A percentile compares a stretch with the other conserved stretches of the same genome.
phyloP scores from a whole-genome alignment of 1,140 invertebrate genomes.

The Homalodisca vitripennis region DNA sequence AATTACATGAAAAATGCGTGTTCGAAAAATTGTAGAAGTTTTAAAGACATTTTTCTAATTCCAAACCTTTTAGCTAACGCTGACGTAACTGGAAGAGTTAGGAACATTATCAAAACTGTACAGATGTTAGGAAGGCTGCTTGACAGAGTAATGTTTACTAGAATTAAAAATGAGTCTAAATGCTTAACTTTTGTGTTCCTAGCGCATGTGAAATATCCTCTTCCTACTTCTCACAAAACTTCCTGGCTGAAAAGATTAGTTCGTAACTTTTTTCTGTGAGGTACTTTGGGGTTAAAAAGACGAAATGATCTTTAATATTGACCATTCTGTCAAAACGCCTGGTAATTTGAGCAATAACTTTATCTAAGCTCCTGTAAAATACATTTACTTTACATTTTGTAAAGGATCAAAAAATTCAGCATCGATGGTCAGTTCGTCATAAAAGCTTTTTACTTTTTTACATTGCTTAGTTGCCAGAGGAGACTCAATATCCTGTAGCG shows the following conservation, averaged over 20 bases:
- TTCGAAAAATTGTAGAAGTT: no score
- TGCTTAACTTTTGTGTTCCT: neutral
- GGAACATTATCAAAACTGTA: slow-evolving; percentile 18
- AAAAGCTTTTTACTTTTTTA: neutral
- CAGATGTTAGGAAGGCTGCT: slow-evolving; percentile 18
- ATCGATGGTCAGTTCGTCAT: neutral
- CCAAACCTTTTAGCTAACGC: neutral
- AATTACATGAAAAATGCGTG: no score
- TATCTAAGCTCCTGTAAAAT: neutral
- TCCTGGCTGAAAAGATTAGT: neutral
- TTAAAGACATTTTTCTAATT: neutral
- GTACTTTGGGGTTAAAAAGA: neutral
- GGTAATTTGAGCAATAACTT: neutral
- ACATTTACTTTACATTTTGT: neutral
- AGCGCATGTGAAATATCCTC: neutral
- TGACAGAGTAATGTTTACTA: slow-evolving; percentile 3
- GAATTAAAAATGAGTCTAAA: neutral
- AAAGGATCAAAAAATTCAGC: neutral
- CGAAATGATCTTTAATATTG: neutral
- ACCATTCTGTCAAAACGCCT: neutral
- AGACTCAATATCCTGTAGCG: neutral
- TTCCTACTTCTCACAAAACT: neutral
- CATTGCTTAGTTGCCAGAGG: neutral
- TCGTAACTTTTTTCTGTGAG: neutral
- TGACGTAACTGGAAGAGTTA: slow-evolving; percentile 27